phyloP scores from a whole-genome alignment of 2,888 invertebrate genomes.

The Allygus modestus region DNA sequence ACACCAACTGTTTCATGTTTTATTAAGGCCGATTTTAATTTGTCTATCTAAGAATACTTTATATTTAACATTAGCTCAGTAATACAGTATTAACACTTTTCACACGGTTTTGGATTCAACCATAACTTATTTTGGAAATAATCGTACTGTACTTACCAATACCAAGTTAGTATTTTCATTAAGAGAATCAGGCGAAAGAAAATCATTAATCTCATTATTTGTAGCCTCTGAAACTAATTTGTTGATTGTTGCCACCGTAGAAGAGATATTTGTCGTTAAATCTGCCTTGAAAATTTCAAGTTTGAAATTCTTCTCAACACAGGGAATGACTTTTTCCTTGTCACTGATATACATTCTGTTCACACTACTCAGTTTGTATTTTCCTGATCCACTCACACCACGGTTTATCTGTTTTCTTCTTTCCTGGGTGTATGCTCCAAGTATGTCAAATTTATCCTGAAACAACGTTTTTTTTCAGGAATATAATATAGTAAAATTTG shows the following conservation, averaged over 20 bases:
- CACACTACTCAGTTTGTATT: conserved; percentile 86
- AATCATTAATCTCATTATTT: conserved; percentile 85
- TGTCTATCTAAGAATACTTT: no score
- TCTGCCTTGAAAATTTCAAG: conserved; percentile 74
- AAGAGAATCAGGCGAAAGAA: conserved; percentile 82
- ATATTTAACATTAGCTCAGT: no score
- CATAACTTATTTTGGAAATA: not conserved
- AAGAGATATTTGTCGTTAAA: conserved; percentile 80
- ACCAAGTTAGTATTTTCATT: conserved; percentile 83
- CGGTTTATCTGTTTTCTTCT: conserved; percentile 78
- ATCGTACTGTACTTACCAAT: conserved; percentile 73
- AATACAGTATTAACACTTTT: no score
- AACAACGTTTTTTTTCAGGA: conserved; percentile 67
- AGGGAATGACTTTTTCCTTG: conserved; percentile 79
- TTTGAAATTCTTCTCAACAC: conserved; percentile 81
- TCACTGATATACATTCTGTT: conserved; percentile 86
- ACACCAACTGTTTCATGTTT: no score
- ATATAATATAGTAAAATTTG: no score
- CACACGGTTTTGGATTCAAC: no score
- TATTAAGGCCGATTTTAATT: no score
- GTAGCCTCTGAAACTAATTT: conserved; percentile 87
- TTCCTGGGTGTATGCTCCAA: conserved; percentile 86
- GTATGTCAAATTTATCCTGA: conserved; percentile 83
- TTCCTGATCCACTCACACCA: conserved; percentile 76
- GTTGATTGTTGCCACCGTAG: conserved; percentile 82